phyloP scores from a whole-genome alignment of 2,888 invertebrate species.

The Catonia carolina region DNA sequence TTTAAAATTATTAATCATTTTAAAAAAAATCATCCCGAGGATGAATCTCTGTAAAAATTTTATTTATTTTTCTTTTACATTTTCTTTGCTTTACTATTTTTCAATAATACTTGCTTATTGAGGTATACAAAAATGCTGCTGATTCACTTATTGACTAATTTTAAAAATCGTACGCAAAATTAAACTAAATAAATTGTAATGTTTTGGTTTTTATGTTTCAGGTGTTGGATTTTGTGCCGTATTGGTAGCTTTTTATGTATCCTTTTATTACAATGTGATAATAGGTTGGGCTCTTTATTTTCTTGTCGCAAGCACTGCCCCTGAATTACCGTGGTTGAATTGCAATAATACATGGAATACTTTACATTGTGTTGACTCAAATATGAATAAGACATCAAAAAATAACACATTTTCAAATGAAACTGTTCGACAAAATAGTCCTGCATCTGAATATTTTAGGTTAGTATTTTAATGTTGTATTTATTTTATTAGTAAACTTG shows the following conservation, averaged over 20 bases:
- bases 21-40: no score
- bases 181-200: no score
- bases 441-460: slow-evolving; percentile 60
- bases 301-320: slow-evolving; percentile 60
- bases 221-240: slow-evolving; percentile 75
- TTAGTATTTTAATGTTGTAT: no score
- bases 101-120: no score
- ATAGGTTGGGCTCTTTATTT: slow-evolving; percentile 81
- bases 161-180: no score
- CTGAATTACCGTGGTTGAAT: slow-evolving; percentile 70
- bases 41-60: no score
- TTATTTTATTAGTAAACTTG: slow-evolving; percentile 13
- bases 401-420: slow-evolving; percentile 33
- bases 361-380: slow-evolving; percentile 56
- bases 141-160: no score
- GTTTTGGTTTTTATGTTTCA: slow-evolving; percentile 43
- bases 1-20: no score
- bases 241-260: slow-evolving; percentile 70
- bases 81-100: no score
- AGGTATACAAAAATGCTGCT: no score
- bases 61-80: no score
- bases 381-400: slow-evolving; percentile 28
- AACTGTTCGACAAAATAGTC: slow-evolving; percentile 49
- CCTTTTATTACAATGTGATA: slow-evolving; percentile 79
- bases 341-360: slow-evolving; percentile 81